Conservation (phyloP, 1,140 invertebrate genomes). For the Phthorimaea operculella region DNA sequence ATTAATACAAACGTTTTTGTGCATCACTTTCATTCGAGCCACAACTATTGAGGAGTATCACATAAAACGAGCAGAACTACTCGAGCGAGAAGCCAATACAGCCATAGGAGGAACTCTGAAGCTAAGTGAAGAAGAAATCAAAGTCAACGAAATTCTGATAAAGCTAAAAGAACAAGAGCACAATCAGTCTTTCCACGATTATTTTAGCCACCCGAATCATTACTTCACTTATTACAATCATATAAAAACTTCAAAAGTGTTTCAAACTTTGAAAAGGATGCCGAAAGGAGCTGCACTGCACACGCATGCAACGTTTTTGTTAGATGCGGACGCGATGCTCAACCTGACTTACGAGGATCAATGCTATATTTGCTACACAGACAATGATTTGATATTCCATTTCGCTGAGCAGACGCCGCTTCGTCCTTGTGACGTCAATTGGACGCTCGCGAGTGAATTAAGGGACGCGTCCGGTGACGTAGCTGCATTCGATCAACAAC, state of each 20-base stretch:
- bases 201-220: slow-evolving; percentile 74
- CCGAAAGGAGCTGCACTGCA: slow-evolving; percentile 81
- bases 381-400: slow-evolving; percentile 44
- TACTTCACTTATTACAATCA: slow-evolving; percentile 73
- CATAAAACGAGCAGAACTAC: slow-evolving; percentile 23
- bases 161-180: slow-evolving; percentile 72
- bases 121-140: slow-evolving; percentile 68
- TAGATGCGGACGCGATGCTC: slow-evolving; percentile 73
- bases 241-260: slow-evolving; percentile 76
- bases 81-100: slow-evolving; percentile 35
- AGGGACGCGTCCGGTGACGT: slow-evolving; percentile 60
- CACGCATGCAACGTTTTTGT: slow-evolving; percentile 75
- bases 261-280: slow-evolving; percentile 74
- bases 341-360: slow-evolving; percentile 76
- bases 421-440: slow-evolving; percentile 63
- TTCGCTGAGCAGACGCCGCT: slow-evolving; percentile 41
- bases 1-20: not conserved
- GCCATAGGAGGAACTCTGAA: slow-evolving; percentile 61
- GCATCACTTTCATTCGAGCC: slow-evolving; percentile 7
- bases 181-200: slow-evolving; percentile 66
- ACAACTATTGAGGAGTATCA: slow-evolving; percentile 26
- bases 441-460: slow-evolving; percentile 69
- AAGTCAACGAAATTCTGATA: slow-evolving; percentile 75
- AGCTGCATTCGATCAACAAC: slow-evolving; percentile 68
- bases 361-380: slow-evolving; percentile 73